Conservation (phyloP, 2,113 vertebrate species). For the Hemicordylus capensis region DNA sequence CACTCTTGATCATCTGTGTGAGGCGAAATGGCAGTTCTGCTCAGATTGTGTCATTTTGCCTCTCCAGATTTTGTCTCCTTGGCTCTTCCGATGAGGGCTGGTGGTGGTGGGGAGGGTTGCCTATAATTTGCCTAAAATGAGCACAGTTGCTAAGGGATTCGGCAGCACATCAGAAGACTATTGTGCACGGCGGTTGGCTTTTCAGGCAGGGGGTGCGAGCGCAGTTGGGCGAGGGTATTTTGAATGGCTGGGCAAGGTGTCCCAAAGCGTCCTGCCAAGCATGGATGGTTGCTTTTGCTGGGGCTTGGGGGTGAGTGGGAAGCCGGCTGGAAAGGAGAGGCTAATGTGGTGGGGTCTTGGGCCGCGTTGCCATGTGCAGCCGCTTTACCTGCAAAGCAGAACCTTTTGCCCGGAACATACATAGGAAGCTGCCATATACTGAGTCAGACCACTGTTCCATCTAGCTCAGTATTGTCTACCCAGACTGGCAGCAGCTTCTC, state of each 20-base stretch:
- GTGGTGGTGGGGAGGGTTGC: neutral
- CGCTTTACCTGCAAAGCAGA: neutral
- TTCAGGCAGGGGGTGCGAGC: too few relatives aligned
- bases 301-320: neutral
- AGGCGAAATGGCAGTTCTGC: neutral
- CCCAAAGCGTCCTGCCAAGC: too few relatives aligned
- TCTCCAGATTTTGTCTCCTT: neutral
- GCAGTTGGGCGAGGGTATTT: neutral
- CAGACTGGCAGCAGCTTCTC: too few relatives aligned
- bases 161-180: neutral
- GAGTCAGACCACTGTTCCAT: too few relatives aligned
- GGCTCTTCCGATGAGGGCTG: neutral
- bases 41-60: neutral
- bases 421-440: too few relatives aligned
- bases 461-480: too few relatives aligned
- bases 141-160: neutral
- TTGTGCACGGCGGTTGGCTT: neutral
- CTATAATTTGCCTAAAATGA: neutral
- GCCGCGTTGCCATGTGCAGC: neutral
- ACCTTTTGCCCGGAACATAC: accelerated
- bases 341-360: neutral
- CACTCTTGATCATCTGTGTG: too few relatives aligned
- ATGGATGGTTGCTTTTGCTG: neutral
- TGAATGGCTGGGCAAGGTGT: neutral
- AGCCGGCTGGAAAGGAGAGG: neutral